Base-by-base conservation (phyloP, 2,797 vertebrate species). In the Mormyrus hasselquistii region DNA sequence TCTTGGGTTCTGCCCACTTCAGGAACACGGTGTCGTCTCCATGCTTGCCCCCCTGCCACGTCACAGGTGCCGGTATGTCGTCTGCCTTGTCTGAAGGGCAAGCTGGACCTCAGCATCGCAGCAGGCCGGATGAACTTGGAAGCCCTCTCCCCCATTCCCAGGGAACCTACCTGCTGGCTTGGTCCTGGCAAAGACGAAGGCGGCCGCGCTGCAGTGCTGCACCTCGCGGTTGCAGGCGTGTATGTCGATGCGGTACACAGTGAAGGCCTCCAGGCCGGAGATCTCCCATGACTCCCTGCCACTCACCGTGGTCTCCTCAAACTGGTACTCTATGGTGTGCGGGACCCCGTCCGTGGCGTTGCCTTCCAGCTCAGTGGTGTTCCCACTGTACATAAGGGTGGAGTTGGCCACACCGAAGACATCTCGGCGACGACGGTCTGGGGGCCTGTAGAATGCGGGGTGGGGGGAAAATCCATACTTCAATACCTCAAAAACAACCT, bases 171-270 rank as follows among this genome's bases (percentile, higher is more conserved):
- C 98, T 96, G 97, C 98, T 12, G 98, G 98, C 96, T 97, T 98
- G 90, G 98, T 99, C 93, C 98, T 96, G 55, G 98, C 97, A 90
- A 97, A 99, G 90, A 99, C 97, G 0, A 99, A 99, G 90, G 97
- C 97, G 9, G 97, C 98, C 0, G 97, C 98, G 0, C 99, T 99
- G 90, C 99, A 99, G 90, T 96, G 96, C 47, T 96, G 95, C 1
- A 98, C 97, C 92, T 98, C 97, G 0, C 98, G 96, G 89, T 99
- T 99, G 91, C 99, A 99, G 90, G 98, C 99, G 53, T 99, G 98
- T 88, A 99, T 97, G 91, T 99, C 98, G 0, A 99, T 98, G 88
- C 98, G 98, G 93, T 99, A 99, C 9, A 98, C 95, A 0, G 99
- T 99, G 91, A 99, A 99, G n/a, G 98, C 98, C 88, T 93, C 95